Base-by-base conservation (phyloP, 2,113 vertebrate genomes). In the Zapus hudsonius region DNA sequence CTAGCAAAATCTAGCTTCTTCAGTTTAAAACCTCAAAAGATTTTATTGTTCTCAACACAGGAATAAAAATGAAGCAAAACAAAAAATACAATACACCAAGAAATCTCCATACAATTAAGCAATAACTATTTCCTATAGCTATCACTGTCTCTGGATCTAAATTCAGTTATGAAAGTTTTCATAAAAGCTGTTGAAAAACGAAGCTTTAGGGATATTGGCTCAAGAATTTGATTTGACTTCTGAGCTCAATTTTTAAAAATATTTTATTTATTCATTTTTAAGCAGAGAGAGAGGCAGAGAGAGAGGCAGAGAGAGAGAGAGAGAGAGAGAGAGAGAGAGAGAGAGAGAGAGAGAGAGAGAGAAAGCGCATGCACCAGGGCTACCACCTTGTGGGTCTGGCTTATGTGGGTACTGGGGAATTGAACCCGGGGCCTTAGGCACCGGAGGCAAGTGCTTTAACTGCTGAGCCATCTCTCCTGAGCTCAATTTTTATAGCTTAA, bases 121-220 rank as follows among this genome's bases (percentile, higher is more conserved):
- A 42, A 82, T 31, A 83, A 52, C 79, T 74, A 67, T 84, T 90
- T 94, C 66, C 55, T 52, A 89, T 3, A 78, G 57, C 69, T 88
- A 83, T 67, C 27, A 81, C 42, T 85, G 85, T 63, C 78, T 87
- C 19, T 90, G 31, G 38, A 44, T 25, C 93, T 93, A 89, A 87
- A 93, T 96, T 94, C 95, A 81, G 75, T 93, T 86, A 94, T 52
- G 25, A 94, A 95, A 82, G 61, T 44, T 90, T 94, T 94, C 47
- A 63, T 74, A 87, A 89, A 84, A 69, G n/a, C 20, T 91, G 69
- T n/a, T 80, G 40, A 67, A 69, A 90, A 73, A 91, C 76, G 25
- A 91, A 81, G 17, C 27, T 90, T 89, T 86, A 84, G 74, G 38
- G 33, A 63, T 73, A 87, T 1, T 63, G 31, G 40, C 57, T 87